Evolutionary conservation across 2,888 invertebrate species (phyloP), one percentile per base, ranked within the genome.

Genomic region (Drosophila greeni): DNA sequence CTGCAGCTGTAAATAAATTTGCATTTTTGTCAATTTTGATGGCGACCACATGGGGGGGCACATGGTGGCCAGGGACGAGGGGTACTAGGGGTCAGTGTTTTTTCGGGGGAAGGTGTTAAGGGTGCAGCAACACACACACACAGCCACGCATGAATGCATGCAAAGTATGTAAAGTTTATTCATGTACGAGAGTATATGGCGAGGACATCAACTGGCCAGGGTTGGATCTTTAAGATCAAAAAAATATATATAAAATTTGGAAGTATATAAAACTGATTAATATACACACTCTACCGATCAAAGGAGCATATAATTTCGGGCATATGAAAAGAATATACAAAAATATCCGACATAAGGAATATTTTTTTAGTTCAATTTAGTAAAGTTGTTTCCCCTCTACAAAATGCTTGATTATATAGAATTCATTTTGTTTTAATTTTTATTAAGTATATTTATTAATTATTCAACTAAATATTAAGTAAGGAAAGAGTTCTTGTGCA

Each of bases 21-120:
- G 75, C 75, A 84, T 82, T 82, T 78, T 81, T 81, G 84, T 80
- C 82, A 84, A 82, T 84, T 82, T 79, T 76, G 73, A 82, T 70
- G 70, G 73, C 67, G 49, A 68, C 78, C 67, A 62, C 64, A 68
- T 57, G 52, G 64, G 52, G 64, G 62, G 55, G 59, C 43, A 48
- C 39, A 39, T 54, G 52, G 18, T 3, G 8, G 9, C 29, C 18
- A 2, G 7, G 45, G 40, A 3, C 8, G n/a, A 23, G 23, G 29
- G 8, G 26, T 2, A 26, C 9, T 52, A 23, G 9, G 31, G 14
- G n/a, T 7, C 18, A 18, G 26, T 34, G 37, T 29, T 31, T 47
- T 47, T 47, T 20, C 45, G 18, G 45, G 45, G 16, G 20, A 6
- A 40, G 24, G 42, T 24, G 37, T 33, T 48, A 29, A 4, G 31